A percentile compares a stretch with the other conserved stretches of the same genome.
Evolutionary conservation across 2,113 vertebrate genomes (phyloP).

Genomic region (Pseudorasbora parva): DNA sequence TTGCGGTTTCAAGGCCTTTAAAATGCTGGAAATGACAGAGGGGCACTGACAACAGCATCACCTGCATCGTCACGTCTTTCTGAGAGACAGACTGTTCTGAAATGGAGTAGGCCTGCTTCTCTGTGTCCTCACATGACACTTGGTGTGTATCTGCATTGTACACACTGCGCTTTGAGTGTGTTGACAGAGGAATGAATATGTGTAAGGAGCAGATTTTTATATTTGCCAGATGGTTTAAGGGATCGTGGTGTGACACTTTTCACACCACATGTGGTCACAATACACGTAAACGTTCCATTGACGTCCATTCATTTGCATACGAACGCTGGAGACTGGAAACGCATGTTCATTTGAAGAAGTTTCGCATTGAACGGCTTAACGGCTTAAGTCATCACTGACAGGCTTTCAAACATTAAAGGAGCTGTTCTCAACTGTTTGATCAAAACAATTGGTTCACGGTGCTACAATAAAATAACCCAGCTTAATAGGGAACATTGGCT

Average conservation of each 20-base stretch:
- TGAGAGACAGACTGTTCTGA: constrained; percentile 17
- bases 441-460: neutral
- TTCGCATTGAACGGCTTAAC: too few species aligned
- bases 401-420: neutral
- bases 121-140: neutral
- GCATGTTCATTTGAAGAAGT: too few species aligned
- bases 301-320: too few species aligned
- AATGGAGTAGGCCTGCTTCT: neutral
- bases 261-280: too few species aligned
- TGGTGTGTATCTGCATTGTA: neutral
- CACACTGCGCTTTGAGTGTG: neutral
- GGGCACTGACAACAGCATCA: neutral
- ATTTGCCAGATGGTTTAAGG: neutral
- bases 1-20: constrained; percentile 71
- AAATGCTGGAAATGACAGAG: constrained; percentile 59
- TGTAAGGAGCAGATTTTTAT: neutral
- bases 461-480: neutral
- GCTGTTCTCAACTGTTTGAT: neutral
- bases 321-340: too few species aligned
- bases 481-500: too few species aligned
- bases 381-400: neutral
- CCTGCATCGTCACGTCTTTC: neutral
- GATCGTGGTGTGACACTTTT: too few species aligned
- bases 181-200: constrained; percentile 12
- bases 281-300: neutral